Evolutionary conservation across 2,888 invertebrate species (phyloP).

Genomic region (Lasioglossum zephyrum): DNA sequence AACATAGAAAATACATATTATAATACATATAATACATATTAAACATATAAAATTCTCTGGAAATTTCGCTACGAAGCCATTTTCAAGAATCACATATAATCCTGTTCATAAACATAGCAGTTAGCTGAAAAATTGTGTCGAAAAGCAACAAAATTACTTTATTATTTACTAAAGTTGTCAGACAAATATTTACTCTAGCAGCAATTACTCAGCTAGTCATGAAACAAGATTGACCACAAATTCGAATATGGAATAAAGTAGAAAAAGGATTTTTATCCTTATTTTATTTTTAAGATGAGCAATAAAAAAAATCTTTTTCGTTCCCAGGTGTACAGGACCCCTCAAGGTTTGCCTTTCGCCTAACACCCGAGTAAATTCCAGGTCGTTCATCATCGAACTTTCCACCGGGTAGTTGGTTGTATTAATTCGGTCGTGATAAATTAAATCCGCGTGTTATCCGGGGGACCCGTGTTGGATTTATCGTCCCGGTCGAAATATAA

Average conservation of each 20-base stretch:
- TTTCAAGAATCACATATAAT: background rate
- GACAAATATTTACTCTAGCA: background rate
- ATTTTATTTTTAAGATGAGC: background rate
- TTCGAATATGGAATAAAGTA: background rate
- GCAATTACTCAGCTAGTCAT: background rate
- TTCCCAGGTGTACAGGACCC: background rate
- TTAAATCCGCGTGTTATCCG: slow-evolving; percentile 23
- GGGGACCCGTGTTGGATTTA: slow-evolving; percentile 39
- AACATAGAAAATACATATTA: too few species aligned
- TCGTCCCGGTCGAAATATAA: slow-evolving; percentile 25
- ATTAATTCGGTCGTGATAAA: slow-evolving; percentile 31
- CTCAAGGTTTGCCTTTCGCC: background rate
- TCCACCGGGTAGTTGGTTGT: background rate
- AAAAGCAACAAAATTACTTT: background rate
- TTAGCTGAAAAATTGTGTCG: background rate
- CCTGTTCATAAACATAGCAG: background rate
- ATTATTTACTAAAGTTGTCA: background rate
- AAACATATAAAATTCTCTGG: too few species aligned
- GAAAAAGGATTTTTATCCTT: background rate
- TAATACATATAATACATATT: too few species aligned
- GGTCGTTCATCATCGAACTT: slow-evolving; percentile 2
- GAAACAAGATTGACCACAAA: background rate
- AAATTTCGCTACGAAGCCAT: too few species aligned
- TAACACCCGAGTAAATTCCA: background rate
- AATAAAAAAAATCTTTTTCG: background rate